phyloP scores from a whole-genome alignment of 53 echinoderm and acorn worm genomes.

The Crossaster papposus region DNA sequence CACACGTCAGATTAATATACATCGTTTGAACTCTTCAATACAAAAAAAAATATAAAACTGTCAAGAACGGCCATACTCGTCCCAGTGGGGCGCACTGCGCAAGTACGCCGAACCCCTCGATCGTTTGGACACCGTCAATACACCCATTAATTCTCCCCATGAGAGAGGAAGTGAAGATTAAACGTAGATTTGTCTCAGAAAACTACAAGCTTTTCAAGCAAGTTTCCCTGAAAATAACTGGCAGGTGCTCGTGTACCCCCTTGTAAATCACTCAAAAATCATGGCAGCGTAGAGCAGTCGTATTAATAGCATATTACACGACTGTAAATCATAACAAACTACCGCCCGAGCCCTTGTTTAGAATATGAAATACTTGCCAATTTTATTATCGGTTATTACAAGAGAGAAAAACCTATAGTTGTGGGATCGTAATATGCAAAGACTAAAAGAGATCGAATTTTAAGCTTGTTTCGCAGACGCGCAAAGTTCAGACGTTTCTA shows the following conservation, averaged over 20 bases:
- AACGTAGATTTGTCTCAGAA: slow-evolving; percentile 38
- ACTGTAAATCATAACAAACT: slow-evolving; percentile 19
- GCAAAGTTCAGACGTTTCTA: neutral
- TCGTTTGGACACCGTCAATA: neutral
- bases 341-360: neutral
- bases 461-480: neutral
- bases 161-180: slow-evolving; percentile 50
- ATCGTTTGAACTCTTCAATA: no score
- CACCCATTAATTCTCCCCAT: slow-evolving; percentile 48
- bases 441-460: neutral
- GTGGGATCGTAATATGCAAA: neutral
- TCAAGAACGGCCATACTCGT: neutral
- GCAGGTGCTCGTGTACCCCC: slow-evolving; percentile 25
- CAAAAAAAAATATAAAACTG: neutral
- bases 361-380: neutral
- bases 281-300: neutral
- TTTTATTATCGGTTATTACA: neutral
- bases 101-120: neutral
- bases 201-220: neutral
- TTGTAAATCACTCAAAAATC: slow-evolving; percentile 22
- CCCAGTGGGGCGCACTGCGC: neutral
- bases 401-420: neutral
- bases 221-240: slow-evolving; percentile 21
- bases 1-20: no score
- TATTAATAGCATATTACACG: neutral